These are phyloP conservation scores for Orientallactaga bullata DNA, from an alignment of 2,113 vertebrate species.

Conservation along the genomic window DNA sequence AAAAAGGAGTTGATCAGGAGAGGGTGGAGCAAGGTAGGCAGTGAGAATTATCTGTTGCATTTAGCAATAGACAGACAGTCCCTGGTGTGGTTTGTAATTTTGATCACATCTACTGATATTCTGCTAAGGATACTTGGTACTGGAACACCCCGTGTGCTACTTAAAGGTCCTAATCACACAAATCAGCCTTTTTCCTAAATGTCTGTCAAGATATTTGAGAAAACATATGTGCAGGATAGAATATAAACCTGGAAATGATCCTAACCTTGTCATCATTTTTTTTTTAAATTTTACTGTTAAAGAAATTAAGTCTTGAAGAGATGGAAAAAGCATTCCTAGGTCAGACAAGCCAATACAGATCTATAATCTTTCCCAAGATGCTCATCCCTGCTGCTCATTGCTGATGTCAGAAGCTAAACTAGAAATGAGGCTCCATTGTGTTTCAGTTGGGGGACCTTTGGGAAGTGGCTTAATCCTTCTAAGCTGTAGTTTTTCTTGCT, in stretches of 20 bases:
- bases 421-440: not conserved
- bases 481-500: slow-evolving; percentile 32
- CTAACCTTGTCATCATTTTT: slow-evolving; percentile 12
- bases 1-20: not conserved
- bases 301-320: slow-evolving; percentile 25
- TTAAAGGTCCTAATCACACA: not conserved
- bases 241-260: not conserved
- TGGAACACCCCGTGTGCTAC: not conserved
- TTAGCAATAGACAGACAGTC: not conserved
- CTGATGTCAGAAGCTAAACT: not conserved
- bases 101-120: not conserved
- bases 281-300: not conserved
- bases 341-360: not conserved
- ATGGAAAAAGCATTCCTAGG: not conserved
- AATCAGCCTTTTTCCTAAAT: not conserved
- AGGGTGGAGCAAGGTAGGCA: not conserved
- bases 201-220: slow-evolving; percentile 21
- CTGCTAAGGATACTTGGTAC: not conserved
- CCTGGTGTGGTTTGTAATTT: not conserved
- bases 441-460: not conserved
- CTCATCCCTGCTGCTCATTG: not conserved
- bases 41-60: not conserved
- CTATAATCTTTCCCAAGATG: not conserved
- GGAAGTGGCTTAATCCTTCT: slow-evolving; percentile 35
- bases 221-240: slow-evolving; percentile 8